Percentiles rank a stretch among this genome's conserved stretches.
phyloP scores from a whole-genome alignment of 2,797 vertebrate species.

The Selene dorsalis region DNA sequence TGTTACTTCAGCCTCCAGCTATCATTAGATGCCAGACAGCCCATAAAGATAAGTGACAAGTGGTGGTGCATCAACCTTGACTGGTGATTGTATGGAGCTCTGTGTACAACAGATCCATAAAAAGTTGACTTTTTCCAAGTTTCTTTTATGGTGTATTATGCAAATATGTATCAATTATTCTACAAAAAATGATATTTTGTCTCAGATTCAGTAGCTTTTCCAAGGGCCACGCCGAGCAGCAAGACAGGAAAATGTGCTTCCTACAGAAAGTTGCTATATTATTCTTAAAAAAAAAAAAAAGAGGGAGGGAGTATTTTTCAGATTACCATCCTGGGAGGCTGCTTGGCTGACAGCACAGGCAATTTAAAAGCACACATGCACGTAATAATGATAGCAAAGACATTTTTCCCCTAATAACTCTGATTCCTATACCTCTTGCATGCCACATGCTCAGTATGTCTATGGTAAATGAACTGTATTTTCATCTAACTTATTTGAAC shows the following conservation, averaged over 20 bases:
- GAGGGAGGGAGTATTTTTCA: constrained; percentile 12
- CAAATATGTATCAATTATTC: constrained; percentile 29
- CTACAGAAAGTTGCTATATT: constrained; percentile 39
- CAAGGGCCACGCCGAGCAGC: not conserved
- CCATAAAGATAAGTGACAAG: constrained; percentile 21
- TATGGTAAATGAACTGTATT: not conserved
- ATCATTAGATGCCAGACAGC: not conserved
- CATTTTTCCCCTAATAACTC: not conserved
- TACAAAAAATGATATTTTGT: constrained; percentile 13
- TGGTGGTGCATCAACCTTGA: not conserved
- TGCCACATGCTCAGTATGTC: not conserved
- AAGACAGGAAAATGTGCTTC: constrained; percentile 9
- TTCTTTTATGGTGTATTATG: constrained; percentile 4
- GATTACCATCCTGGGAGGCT: constrained; percentile 45
- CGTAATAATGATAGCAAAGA: not conserved
- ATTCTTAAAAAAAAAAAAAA: constrained; percentile 34
- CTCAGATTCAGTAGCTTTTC: constrained; percentile 4
- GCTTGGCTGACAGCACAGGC: constrained; percentile 49
- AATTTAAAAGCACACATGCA: constrained; percentile 62
- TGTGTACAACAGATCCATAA: not conserved
- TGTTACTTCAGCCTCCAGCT: constrained; percentile 8
- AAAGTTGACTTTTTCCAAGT: constrained; percentile 5
- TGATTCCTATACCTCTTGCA: too few relatives aligned
- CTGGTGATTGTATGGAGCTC: not conserved
- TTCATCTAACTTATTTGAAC: not conserved